These are phyloP conservation scores for Prionace glauca DNA, from an alignment of 2,797 vertebrate genomes.

Conservation along the genomic window DNA sequence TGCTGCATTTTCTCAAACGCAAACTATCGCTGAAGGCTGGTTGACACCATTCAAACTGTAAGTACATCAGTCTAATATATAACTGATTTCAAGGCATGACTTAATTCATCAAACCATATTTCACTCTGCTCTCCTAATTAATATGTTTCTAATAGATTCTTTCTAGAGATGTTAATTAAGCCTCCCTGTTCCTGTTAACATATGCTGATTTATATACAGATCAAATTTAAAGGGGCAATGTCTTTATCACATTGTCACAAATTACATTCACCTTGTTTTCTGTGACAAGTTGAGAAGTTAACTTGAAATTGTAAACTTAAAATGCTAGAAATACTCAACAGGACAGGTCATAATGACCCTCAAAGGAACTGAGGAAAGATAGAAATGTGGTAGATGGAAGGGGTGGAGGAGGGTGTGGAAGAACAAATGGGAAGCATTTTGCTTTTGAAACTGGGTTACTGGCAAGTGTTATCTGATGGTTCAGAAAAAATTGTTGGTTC, in stretches of 20 bases:
- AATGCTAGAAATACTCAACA: not conserved
- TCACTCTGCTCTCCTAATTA: not conserved
- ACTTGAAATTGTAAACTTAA: not conserved
- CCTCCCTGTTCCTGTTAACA: not conserved
- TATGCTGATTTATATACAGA: not conserved
- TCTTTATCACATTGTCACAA: not conserved
- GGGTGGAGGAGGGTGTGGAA: not conserved
- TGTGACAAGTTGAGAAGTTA: not conserved
- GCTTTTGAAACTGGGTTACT: not conserved
- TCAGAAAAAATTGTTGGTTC: not conserved
- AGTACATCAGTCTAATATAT: not conserved
- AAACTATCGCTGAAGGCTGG: not conserved
- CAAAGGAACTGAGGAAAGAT: not conserved
- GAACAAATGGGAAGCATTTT: not conserved
- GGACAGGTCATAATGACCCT: not conserved
- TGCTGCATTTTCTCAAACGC: not conserved
- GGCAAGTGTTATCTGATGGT: not conserved
- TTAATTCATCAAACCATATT: not conserved
- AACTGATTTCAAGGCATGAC: not conserved
- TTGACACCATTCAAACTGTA: not conserved
- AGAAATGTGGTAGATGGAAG: no score
- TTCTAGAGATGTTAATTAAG: not conserved
- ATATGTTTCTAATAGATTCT: not conserved
- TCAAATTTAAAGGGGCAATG: not conserved
- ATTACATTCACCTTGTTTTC: not conserved